phyloP scores from a whole-genome alignment of 2,888 invertebrate species.

The Nomada goodeniana region DNA sequence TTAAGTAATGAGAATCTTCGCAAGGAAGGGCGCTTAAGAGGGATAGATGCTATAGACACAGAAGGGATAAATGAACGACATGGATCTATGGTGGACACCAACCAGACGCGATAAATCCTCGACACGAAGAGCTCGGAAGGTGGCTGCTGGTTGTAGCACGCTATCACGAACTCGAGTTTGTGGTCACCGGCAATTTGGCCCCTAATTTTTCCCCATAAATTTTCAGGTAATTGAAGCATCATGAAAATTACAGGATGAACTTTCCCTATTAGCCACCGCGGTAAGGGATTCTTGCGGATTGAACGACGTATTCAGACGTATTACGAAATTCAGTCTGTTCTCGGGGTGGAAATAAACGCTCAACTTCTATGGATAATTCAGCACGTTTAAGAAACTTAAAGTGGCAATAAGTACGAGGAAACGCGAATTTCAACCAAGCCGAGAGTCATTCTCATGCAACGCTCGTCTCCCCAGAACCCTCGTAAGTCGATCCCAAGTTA shows the following conservation, averaged over 20 bases:
- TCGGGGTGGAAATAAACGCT: slow-evolving; percentile 40
- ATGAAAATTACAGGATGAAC: slow-evolving; percentile 39
- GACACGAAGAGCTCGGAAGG: slow-evolving; percentile 68
- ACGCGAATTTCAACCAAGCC: slow-evolving; percentile 49
- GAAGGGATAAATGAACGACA: slow-evolving; percentile 53
- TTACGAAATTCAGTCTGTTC: slow-evolving; percentile 47
- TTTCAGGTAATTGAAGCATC: slow-evolving; percentile 18
- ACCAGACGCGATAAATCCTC: slow-evolving; percentile 74
- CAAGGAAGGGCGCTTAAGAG: slow-evolving; percentile 68
- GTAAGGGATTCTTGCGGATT: slow-evolving; percentile 14
- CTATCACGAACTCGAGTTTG: slow-evolving; percentile 42
- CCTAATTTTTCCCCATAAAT: slow-evolving; percentile 56
- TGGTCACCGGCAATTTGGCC: slow-evolving; percentile 63
- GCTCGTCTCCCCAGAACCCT: slow-evolving; percentile 59
- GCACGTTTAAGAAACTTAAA: slow-evolving; percentile 62
- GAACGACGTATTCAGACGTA: slow-evolving; percentile 15
- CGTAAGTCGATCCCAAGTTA: slow-evolving; percentile 66
- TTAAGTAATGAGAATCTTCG: slow-evolving; percentile 78
- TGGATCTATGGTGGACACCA: slow-evolving; percentile 56
- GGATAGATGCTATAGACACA: slow-evolving; percentile 47
- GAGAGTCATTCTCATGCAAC: slow-evolving; percentile 65
- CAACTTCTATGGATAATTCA: slow-evolving; percentile 53
- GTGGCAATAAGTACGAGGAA: slow-evolving; percentile 57
- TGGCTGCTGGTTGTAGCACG: slow-evolving; percentile 56
- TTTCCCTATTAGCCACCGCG: slow-evolving; percentile 31